phyloP scores from a whole-genome alignment of 2,888 invertebrate species.

The Xiphydria camelus region DNA sequence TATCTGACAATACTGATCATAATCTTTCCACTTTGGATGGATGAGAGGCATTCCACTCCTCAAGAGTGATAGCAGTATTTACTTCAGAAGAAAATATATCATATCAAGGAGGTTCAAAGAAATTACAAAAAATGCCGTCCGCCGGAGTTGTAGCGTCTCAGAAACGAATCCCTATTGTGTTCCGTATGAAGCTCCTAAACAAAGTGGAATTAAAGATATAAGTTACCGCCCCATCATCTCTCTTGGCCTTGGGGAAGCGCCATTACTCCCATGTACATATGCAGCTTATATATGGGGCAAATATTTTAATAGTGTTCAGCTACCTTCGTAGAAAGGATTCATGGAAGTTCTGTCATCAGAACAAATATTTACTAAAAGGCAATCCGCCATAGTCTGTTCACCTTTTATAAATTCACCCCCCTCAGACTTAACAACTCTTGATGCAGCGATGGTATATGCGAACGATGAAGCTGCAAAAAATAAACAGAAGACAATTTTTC shows the following conservation, averaged over 20 bases:
- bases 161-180: slow-evolving; percentile 4
- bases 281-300: slow-evolving; percentile 10
- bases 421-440: no score
- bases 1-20: slow-evolving; percentile 14
- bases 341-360: no score
- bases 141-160: slow-evolving; percentile 2
- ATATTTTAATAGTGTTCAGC: slow-evolving; percentile 4
- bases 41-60: slow-evolving; percentile 12
- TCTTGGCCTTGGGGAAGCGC: slow-evolving; percentile 2
- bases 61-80: slow-evolving; percentile 9
- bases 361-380: slow-evolving; percentile 3
- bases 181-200: slow-evolving; percentile 3
- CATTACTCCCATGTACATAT: slow-evolving; percentile 3
- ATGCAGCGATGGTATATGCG: no score
- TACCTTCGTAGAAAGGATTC: no score
- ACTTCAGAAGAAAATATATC: slow-evolving; percentile 9
- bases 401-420: no score
- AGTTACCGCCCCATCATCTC: no score
- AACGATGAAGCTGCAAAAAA: no score
- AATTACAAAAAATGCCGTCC: slow-evolving; percentile 6
- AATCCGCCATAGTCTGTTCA: slow-evolving; percentile 3
- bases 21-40: slow-evolving; percentile 10
- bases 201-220: slow-evolving; percentile 5
- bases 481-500: no score
- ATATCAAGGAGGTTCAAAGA: slow-evolving; percentile 5